Evolutionary conservation across 2,888 invertebrate species (phyloP), one percentile per base, ranked within the genome.

Genomic region (Andrena camellia): DNA sequence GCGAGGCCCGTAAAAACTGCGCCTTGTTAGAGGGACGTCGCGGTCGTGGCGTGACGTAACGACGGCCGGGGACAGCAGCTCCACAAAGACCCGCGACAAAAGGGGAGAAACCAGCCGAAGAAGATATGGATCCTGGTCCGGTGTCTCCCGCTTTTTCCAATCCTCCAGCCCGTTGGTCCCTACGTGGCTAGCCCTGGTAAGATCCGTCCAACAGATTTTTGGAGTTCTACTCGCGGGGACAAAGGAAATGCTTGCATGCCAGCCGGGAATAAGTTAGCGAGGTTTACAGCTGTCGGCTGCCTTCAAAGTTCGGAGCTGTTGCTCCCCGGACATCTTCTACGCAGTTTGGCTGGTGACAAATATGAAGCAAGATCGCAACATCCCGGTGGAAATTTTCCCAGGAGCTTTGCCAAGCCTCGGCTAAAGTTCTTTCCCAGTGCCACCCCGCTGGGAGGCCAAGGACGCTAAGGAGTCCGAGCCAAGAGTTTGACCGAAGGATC

Each of bases 1-100:
- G 89, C 90, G 88, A 90, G 57, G 89, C 86, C 89, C 88, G 91
- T 91, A 92, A 92, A 92, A 93, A 92, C 89, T 91, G 90, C 90
- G 90, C 89, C 92, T 93, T 92, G 92, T 92, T 92, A 92, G 90
- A 90, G 87, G 86, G 80, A 86, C 86, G 86, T 83, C 81, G 81
- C 86, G 87, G 85, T 42, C 42, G 42, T 84, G 84, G 88, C 84
- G 88, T 90, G 89, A 90, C 88, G 90, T 86, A 90, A 91, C 88
- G 87, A 89, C 87, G 83, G 86, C 70, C 72, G 78, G 81, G 79
- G 81, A 81, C 78, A 78, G 42, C 42, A 78, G 67, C 72, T 79
- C 84, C 68, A 57, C 86, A 86, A 81, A 89, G 78, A 78, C 59
- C 78, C 70, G 78, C 79, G 84, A 84, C 86, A 76, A 81, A 86